Base-by-base conservation (phyloP, 1,140 invertebrate species). In the Meloidogyne floridensis region DNA sequence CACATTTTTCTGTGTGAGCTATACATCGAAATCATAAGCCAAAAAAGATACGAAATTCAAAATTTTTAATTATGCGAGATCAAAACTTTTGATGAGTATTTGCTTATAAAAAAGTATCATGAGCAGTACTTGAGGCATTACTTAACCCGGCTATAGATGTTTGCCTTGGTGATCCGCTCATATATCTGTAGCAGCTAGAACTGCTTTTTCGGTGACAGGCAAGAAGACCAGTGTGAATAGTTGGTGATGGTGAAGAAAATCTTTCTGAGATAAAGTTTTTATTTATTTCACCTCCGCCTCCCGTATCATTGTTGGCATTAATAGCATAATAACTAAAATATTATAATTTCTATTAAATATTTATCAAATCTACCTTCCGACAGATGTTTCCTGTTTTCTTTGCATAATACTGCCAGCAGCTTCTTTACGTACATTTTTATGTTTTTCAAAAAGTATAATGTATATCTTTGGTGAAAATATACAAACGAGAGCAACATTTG, bases 401-500 rank as follows among this genome's bases (percentile, higher is more conserved):
- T 82, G 77, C 15, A 89, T 76, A 78, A 87, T 90, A 18, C 81
- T 86, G 32, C 88, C 88, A 13, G 84, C 85, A 13, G 84, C 86
- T 69, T 87, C 83, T 72, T 93, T 92, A 5, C 92, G 86, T 5
- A 92, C 91, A 84, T 93, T 93, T 86, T 93, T 93, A 81, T 93
- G 92, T 3, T 93, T 93, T 84, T 93, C 93, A 80, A 93, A 91
- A 6, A 93, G 86, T 8, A 93, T 93, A 56, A 93, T 92, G 89
- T 93, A 93, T 13, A 93, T 90, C 86, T 93, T 93, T 0, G 92
- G 93, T 10, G 92, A 92, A 85, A 93, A 93, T 2, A 93, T 90
- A 81, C 93, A 93, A 5, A 91, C 88, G 59, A 92, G 87, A 9
- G 91, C 91, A n/a, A 79, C 77, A n/a, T 79, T 79, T 54, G 77